Base-by-base conservation (phyloP, 2,113 vertebrate species). In the Prionailurus bengalensis region DNA sequence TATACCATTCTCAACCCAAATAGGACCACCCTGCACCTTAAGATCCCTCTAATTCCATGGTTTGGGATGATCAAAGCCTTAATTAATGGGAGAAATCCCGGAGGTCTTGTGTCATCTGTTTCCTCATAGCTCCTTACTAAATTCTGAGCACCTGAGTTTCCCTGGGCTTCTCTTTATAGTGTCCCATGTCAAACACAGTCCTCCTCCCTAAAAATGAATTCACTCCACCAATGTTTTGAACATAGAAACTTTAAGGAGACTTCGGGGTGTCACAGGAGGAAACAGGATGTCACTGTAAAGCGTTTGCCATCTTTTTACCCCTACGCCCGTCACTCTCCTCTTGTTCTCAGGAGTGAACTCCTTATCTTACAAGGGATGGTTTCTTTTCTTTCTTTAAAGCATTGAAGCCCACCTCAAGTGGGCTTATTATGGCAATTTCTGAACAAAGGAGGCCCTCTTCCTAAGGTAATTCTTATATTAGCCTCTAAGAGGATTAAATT, bases 401-500 rank as follows among this genome's bases (percentile, higher is more conserved):
- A 39, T 36, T 39, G 45, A 76, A 55, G 33, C 23, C 16, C 29
- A 71, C 42, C 61, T 66, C 14, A 91, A 85, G n/a, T 89, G 45
- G 68, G 19, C 7, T 94, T 76, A 68, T 42, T 19, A 70, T 55
- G 45, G 10, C 23, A 84, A 27, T 71, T 81, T 95, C 39, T 81
- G 66, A 93, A 79, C 25, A 93, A 94, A 94, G 19, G 9, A 73
- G 14, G 5, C 9, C 31, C 7, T 92, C 33, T 91, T 85, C 13
- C 85, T 45, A 27, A 88, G 0, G 8, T 89, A 91, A 79, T 81
- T 95, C 82, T 76, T 85, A 25, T 4, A 39, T 89, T 96, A 83
- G 81, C 31, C 48, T 94, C 19, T 95, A 89, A 97, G 39, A 94
- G 31, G 86, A 97, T 96, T 89, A 93, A 27, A 29, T 89, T 88